Base-by-base conservation (phyloP, 2,113 vertebrate species). In the Mustela nigripes region DNA sequence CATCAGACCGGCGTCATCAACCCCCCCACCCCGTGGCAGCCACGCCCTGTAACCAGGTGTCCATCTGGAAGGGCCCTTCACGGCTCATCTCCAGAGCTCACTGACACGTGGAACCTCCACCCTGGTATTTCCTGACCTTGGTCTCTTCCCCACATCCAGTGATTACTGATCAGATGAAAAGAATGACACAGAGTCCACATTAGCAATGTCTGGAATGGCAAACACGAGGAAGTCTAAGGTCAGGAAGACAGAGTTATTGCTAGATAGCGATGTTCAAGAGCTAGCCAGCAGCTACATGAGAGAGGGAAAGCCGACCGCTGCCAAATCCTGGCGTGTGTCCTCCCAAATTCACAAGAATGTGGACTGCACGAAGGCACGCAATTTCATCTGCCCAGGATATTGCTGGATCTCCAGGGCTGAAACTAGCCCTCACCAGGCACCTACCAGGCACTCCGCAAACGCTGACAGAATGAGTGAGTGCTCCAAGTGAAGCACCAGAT, bases 41-140 rank as follows among this genome's bases (percentile, higher is more conserved):
- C 11, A 0, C 0, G 1, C 3, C 31, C 91, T 11, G 1, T 19
- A n/a, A 83, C 60, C 42, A 69, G 7, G 31, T 2, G 5, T 33
- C 48, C 48, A 19, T 60, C 42, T 65, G 24, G 26, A 16, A 56
- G 28, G 11, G 4, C 31, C 60, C 36, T 24, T n/a, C 50, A 26
- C 0, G 0, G 11, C 45, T 65, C 60, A 45, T 50, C 69, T 73
- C 81, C 26, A 18, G 26, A 78, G 86, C 53, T 56, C 1, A 0
- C 2, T 3, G 86, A 84, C 14, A 14, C 39, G 0, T 6, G 26
- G 50, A 79, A 53, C 15, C 36, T 71, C 19, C 60, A 50, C 16
- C 42, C 81, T 73, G 7, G 1, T 7, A 74, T 5, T 65, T 93
- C 58, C 36, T n/a, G 84, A 48, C 76, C 10, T 28, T 24, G 76